A percentile compares a stretch with the other conserved stretches of the same genome.
Evolutionary conservation across 1,140 invertebrate genomes (phyloP).

Genomic region (Leguminivora glycinivorella): DNA sequence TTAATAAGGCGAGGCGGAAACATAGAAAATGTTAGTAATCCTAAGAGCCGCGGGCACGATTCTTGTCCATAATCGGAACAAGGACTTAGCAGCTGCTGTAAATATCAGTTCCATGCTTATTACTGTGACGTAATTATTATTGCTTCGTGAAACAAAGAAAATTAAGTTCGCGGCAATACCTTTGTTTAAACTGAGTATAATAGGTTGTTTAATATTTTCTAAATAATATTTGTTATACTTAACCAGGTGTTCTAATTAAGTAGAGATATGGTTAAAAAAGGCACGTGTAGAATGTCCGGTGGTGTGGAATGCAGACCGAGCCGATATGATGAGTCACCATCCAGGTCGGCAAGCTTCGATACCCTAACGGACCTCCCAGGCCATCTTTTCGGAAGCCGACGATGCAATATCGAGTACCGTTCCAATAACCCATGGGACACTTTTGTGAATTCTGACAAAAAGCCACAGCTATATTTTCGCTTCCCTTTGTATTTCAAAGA

Average conservation of each 20-base stretch:
- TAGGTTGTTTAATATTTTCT: conserved; percentile 28
- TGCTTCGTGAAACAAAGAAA: conserved; percentile 68
- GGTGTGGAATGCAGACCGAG: conserved; percentile 53
- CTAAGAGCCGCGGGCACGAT: conserved; percentile 66
- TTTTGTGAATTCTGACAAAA: conserved; percentile 3
- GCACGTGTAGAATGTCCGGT: conserved; percentile 56
- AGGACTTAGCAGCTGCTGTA: conserved; percentile 74
- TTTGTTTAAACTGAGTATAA: conserved; percentile 46
- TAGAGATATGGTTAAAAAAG: conserved; percentile 41
- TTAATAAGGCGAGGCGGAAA: conserved; percentile 75
- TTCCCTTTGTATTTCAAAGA: conserved; percentile 9
- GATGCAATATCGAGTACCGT: conserved; percentile 31
- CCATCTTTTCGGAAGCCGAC: conserved; percentile 31
- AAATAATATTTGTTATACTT: conserved; percentile 22
- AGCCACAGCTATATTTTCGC: conserved; percentile 15
- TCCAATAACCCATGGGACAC: conserved; percentile 15
- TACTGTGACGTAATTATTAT: conserved; percentile 72
- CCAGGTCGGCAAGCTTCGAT: conserved; percentile 42
- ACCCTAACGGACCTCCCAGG: conserved; percentile 43
- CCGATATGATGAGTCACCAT: conserved; percentile 59
- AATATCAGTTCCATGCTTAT: conserved; percentile 70
- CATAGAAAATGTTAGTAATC: conserved; percentile 76
- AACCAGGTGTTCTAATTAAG: conserved; percentile 33
- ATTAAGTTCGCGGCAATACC: conserved; percentile 49
- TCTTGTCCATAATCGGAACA: conserved; percentile 75